phyloP scores from a whole-genome alignment of 2,888 invertebrate species.

The Pseudanteris insignis region DNA sequence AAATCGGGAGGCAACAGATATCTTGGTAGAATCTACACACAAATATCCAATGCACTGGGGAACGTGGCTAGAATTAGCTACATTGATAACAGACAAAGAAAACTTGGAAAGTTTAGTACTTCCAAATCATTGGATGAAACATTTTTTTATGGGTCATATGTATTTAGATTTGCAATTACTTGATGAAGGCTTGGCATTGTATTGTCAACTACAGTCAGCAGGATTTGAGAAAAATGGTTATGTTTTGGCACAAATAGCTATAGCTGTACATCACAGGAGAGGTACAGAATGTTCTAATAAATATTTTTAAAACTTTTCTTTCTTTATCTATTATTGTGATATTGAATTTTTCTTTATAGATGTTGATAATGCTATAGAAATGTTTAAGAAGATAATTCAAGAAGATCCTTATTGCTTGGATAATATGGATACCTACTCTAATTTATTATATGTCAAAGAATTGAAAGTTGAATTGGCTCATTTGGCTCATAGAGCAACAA shows the following conservation, averaged over 20 bases:
- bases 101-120: conserved; percentile 74
- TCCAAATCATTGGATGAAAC: conserved; percentile 94
- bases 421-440: conserved; percentile 96
- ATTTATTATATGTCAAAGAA: conserved; percentile 93
- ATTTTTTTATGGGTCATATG: conserved; percentile 90
- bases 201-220: conserved; percentile 77
- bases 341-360: conserved; percentile 71
- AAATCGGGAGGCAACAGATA: conserved; percentile 78
- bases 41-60: conserved; percentile 91
- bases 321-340: too few species aligned
- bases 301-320: too few species aligned
- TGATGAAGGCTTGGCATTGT: conserved; percentile 88
- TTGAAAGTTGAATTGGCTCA: conserved; percentile 90
- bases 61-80: conserved; percentile 92
- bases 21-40: conserved; percentile 81
- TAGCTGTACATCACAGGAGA: conserved; percentile 91
- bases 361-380: conserved; percentile 85
- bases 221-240: conserved; percentile 91
- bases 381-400: conserved; percentile 84
- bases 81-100: conserved; percentile 84
- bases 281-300: conserved; percentile 72
- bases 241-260: conserved; percentile 90
- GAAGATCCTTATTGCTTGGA: conserved; percentile 93
- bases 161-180: conserved; percentile 89
- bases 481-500: conserved; percentile 91